Percentiles rank a stretch among this genome's conserved stretches.
These are phyloP conservation scores for Archocentrus centrarchus DNA, from an alignment of 2,113 vertebrate species.

Conservation along the genomic window DNA sequence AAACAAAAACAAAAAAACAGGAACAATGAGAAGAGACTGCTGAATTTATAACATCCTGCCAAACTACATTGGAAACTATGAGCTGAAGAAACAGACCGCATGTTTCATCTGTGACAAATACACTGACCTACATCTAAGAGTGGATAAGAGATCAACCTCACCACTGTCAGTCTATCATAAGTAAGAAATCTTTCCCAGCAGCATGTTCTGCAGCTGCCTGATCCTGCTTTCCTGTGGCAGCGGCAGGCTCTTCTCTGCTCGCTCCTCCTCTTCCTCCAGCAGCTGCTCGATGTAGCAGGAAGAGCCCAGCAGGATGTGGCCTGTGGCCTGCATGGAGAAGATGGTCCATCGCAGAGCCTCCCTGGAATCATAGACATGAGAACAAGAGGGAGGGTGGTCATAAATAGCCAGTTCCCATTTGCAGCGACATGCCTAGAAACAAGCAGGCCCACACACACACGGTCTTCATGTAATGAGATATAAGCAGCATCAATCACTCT, in stretches of 20 bases:
- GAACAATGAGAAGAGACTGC: background rate
- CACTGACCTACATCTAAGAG: background rate
- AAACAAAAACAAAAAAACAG: background rate
- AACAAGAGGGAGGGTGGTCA: background rate
- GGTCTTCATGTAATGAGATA: background rate
- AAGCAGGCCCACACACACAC: background rate
- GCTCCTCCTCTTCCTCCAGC: constrained; percentile 84
- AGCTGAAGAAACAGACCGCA: background rate
- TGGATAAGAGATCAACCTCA: background rate
- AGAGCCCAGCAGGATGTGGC: constrained; percentile 91
- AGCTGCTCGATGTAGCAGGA: constrained; percentile 94
- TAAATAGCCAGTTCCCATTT: background rate
- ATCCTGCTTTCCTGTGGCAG: constrained; percentile 65
- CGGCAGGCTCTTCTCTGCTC: constrained; percentile 39
- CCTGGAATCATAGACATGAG: constrained; percentile 72
- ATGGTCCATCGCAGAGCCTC: constrained; percentile 90
- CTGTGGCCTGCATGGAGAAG: constrained; percentile 92
- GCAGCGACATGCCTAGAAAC: background rate
- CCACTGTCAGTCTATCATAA: constrained; percentile 14
- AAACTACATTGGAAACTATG: constrained; percentile 12
- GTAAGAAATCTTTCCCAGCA: constrained; percentile 60
- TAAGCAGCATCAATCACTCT: background rate
- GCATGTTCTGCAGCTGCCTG: constrained; percentile 70
- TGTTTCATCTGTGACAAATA: background rate
- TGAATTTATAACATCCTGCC: background rate